phyloP scores from a whole-genome alignment of 1,140 invertebrate genomes.

The Intoshia linei region DNA sequence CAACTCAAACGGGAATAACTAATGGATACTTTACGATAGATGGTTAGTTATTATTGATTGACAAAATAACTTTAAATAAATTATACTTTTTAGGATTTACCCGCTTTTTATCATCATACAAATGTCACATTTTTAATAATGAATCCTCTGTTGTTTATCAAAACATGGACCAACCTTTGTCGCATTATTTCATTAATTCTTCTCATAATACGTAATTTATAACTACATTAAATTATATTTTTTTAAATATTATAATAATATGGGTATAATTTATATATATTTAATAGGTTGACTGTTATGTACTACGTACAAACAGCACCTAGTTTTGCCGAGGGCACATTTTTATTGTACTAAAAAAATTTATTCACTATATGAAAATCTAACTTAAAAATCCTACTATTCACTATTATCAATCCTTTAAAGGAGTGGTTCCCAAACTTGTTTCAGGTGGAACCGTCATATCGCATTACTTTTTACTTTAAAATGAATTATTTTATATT shows the following conservation, averaged over 20 bases:
- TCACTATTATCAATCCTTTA: too few relatives aligned
- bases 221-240: neutral
- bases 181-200: conserved; percentile 32
- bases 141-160: conserved; percentile 25
- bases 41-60: conserved; percentile 18
- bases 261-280: neutral
- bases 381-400: too few relatives aligned
- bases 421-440: too few relatives aligned
- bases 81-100: conserved; percentile 26
- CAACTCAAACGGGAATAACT: conserved; percentile 26
- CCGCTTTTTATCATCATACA: conserved; percentile 27
- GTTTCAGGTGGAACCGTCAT: too few relatives aligned
- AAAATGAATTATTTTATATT: too few relatives aligned
- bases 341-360: too few relatives aligned
- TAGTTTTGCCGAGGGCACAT: too few relatives aligned
- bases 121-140: conserved; percentile 30
- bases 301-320: too few relatives aligned
- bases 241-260: neutral
- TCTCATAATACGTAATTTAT: conserved; percentile 31
- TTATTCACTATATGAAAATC: neutral
- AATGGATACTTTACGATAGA: conserved; percentile 29
- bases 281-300: too few relatives aligned
- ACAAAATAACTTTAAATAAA: neutral
- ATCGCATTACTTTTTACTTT: too few relatives aligned
- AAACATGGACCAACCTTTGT: conserved; percentile 31